A percentile compares a stretch with the other conserved stretches of the same genome.
Evolutionary conservation across 2,113 vertebrate genomes (phyloP).

Genomic region (Sterrhoptilus dennistouni): DNA sequence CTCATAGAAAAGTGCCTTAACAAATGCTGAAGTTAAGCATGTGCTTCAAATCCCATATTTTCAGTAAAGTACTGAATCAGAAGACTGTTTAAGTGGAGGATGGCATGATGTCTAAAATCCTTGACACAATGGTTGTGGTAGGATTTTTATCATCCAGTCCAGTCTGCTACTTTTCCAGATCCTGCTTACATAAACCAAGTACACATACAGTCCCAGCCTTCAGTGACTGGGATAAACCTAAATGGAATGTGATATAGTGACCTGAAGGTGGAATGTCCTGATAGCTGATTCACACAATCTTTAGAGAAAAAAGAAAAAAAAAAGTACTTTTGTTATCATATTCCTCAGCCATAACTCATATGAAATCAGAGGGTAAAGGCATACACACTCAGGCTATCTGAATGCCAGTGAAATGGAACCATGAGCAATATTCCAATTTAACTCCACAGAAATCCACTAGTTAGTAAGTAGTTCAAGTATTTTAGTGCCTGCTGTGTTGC

Average conservation of each 20-base stretch:
- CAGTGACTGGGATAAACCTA: neutral
- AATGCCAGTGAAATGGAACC: neutral
- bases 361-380: neutral
- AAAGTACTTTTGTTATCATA: neutral
- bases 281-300: neutral
- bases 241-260: neutral
- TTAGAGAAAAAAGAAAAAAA: neutral
- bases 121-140: neutral
- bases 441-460: neutral
- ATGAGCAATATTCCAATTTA: neutral
- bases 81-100: neutral
- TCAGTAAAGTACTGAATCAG: neutral
- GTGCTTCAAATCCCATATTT: neutral
- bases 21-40: neutral
- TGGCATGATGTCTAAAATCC: neutral
- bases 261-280: neutral
- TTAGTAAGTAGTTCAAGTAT: conserved; percentile 30
- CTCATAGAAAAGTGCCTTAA: neutral
- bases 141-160: neutral
- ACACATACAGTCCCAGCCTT: neutral
- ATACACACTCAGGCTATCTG: neutral
- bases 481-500: conserved; percentile 25
- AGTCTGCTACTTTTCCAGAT: neutral
- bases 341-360: neutral
- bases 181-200: neutral